phyloP scores from a whole-genome alignment of 2,113 vertebrate species.

The Podilymbus podiceps region DNA sequence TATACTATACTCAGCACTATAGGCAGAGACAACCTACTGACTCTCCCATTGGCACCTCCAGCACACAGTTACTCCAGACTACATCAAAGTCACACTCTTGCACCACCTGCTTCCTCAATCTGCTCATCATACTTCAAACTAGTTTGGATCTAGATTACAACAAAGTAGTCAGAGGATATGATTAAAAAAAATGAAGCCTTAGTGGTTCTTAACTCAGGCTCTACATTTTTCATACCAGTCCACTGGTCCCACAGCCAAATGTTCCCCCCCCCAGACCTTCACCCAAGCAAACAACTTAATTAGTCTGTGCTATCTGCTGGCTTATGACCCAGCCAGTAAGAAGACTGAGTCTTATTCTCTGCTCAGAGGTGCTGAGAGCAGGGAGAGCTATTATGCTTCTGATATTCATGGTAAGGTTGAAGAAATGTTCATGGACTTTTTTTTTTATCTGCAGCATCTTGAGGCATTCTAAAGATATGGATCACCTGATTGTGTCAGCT shows the following conservation, averaged over 20 bases:
- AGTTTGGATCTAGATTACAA: neutral
- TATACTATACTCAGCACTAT: neutral
- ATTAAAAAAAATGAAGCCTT: neutral
- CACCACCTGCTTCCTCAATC: neutral
- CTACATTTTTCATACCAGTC: neutral
- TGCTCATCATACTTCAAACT: neutral
- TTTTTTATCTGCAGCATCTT: neutral
- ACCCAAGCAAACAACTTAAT: neutral
- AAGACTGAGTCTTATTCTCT: neutral
- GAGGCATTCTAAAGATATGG: neutral
- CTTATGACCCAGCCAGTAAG: neutral
- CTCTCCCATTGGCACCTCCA: neutral
- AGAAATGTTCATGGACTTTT: neutral
- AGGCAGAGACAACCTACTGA: neutral
- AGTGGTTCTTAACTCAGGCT: neutral
- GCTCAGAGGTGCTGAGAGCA: neutral
- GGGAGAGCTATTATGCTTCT: neutral
- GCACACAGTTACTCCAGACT: neutral
- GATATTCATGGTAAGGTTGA: neutral
- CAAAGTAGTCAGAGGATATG: rapidly evolving
- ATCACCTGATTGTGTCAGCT: neutral
- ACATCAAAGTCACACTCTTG: neutral
- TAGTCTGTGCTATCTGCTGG: neutral
- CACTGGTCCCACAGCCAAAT: neutral
- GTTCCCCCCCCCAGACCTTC: neutral